phyloP scores from a whole-genome alignment of 2,797 vertebrate genomes.

The Dallia pectoralis region DNA sequence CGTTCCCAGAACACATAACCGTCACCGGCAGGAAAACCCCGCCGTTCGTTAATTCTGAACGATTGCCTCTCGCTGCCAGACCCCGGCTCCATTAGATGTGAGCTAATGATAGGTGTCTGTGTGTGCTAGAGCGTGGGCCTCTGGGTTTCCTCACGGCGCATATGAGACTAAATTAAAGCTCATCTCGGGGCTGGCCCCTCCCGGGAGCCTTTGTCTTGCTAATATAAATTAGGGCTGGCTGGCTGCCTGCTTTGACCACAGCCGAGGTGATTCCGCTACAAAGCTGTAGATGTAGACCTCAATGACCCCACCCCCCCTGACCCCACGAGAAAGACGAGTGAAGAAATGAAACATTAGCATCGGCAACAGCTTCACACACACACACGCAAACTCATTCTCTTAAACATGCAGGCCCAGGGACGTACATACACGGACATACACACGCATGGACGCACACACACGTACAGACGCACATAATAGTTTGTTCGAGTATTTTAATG shows the following conservation, averaged over 20 bases:
- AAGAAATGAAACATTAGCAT: conserved; percentile 20
- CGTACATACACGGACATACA: conserved; percentile 13
- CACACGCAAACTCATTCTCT: conserved; percentile 4
- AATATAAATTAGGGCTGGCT: conserved; percentile 83
- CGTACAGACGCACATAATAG: conserved; percentile 27
- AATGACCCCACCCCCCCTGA: conserved; percentile 62
- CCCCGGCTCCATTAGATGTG: conserved; percentile 66
- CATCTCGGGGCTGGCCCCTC: conserved; percentile 64
- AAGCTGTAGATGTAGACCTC: conserved; percentile 81
- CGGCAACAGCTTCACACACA: conserved; percentile 25
- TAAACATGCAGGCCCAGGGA: neutral
- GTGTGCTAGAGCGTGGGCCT: conserved; percentile 53
- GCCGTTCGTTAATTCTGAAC: conserved; percentile 78
- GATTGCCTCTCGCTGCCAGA: conserved; percentile 69
- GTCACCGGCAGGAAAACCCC: conserved; percentile 54
- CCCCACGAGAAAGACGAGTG: conserved; percentile 39
- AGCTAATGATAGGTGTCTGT: conserved; percentile 67
- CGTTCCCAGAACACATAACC: conserved; percentile 32
- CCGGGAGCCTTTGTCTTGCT: conserved; percentile 77
- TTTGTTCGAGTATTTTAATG: neutral
- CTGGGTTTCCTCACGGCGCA: conserved; percentile 63
- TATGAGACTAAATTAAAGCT: conserved; percentile 87
- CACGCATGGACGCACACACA: conserved; percentile 7
- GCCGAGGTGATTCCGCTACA: conserved; percentile 70
- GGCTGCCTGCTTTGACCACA: conserved; percentile 80